These are phyloP conservation scores for Maniola jurtina DNA, from an alignment of 1,140 invertebrate genomes.

Conservation along the genomic window DNA sequence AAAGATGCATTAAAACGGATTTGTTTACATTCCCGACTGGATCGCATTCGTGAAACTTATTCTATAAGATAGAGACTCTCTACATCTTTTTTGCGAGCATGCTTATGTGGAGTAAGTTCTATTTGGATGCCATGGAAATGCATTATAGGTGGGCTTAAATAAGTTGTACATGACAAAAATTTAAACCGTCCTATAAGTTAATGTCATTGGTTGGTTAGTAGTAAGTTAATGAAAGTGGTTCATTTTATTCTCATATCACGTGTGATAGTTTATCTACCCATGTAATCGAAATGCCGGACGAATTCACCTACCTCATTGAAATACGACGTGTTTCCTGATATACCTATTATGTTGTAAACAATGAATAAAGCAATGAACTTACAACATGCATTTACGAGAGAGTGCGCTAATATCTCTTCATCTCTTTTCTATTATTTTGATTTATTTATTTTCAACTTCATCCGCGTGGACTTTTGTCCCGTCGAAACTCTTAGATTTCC, in stretches of 20 bases:
- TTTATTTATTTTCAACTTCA: too few relatives aligned
- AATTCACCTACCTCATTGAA: conserved; percentile 12
- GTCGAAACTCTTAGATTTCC: too few relatives aligned
- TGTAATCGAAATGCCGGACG: conserved; percentile 9
- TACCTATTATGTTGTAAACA: neutral
- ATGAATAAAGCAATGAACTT: neutral
- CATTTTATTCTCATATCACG: conserved; percentile 26
- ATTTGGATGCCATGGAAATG: neutral
- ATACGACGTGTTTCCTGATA: conserved; percentile 6
- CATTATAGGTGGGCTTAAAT: neutral
- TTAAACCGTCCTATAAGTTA: conserved; percentile 21
- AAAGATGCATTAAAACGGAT: too few relatives aligned
- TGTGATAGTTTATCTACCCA: conserved; percentile 23
- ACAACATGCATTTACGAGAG: too few relatives aligned
- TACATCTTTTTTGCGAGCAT: neutral
- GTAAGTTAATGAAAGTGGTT: conserved; percentile 29
- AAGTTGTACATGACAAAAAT: conserved; percentile 20
- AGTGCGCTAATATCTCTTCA: too few relatives aligned
- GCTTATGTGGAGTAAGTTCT: neutral
- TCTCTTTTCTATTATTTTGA: too few relatives aligned
- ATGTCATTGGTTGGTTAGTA: conserved; percentile 2
- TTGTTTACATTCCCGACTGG: too few relatives aligned
- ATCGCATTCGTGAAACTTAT: too few relatives aligned
- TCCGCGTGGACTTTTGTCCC: too few relatives aligned
- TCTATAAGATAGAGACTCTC: too few relatives aligned